Conservation (phyloP, 2,888 invertebrate species). For the Microctonus brassicae region DNA sequence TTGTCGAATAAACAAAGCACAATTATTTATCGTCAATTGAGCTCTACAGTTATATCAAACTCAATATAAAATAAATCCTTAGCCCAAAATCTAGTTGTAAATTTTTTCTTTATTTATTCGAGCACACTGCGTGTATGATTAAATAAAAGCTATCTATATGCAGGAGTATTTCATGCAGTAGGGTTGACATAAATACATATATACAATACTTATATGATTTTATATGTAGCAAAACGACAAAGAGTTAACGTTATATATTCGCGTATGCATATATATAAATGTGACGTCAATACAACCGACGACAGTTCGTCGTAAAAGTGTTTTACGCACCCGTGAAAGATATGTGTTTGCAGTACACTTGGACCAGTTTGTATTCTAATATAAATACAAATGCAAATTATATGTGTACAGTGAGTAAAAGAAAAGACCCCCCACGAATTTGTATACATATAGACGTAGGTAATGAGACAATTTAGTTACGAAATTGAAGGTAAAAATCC, state of each 20-base stretch:
- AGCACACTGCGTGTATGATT: not conserved
- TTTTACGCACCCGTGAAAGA: constrained; percentile 36
- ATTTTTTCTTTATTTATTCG: not conserved
- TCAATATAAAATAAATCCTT: no score
- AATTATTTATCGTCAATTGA: not conserved
- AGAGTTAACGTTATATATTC: not conserved
- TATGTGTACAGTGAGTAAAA: not conserved
- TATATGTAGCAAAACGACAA: not conserved
- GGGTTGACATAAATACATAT: no score
- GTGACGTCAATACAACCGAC: constrained; percentile 47
- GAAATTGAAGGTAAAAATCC: constrained; percentile 57
- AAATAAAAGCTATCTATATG: not conserved
- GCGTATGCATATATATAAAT: not conserved
- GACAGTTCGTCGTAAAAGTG: constrained; percentile 55
- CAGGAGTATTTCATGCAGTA: not conserved
- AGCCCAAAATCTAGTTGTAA: no score
- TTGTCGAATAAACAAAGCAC: constrained; percentile 1
- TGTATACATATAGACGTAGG: constrained; percentile 24
- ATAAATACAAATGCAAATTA: constrained; percentile 61
- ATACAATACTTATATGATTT: no score
- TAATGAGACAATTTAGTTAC: constrained; percentile 69
- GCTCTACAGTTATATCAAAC: no score
- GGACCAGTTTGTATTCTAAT: constrained; percentile 51
- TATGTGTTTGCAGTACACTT: not conserved
- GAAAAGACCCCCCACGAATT: constrained; percentile 58